A percentile compares a stretch with the other conserved stretches of the same genome.
phyloP scores from a whole-genome alignment of 2,797 vertebrate species.

The Sebastiscus tertius region DNA sequence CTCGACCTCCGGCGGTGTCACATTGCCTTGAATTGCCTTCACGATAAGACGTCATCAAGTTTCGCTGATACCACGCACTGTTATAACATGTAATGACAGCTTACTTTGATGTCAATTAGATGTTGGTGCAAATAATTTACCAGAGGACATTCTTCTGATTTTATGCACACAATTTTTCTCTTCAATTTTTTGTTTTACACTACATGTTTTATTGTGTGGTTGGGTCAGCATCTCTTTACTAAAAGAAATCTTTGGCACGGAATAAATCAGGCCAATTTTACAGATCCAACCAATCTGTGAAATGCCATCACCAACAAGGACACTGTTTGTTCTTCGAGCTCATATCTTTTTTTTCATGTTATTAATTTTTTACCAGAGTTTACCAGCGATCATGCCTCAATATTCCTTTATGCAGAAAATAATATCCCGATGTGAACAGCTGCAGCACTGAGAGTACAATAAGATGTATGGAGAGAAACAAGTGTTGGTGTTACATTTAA shows the following conservation, averaged over 20 bases:
- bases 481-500: background rate
- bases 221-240: background rate
- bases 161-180: background rate
- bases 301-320: background rate
- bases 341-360: background rate
- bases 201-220: constrained; percentile 3
- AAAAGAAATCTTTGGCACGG: background rate
- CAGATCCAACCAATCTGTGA: background rate
- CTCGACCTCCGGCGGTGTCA: background rate
- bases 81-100: constrained; percentile 15
- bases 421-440: background rate
- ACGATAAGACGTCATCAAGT: background rate
- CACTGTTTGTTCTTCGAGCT: background rate
- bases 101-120: background rate
- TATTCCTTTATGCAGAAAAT: background rate
- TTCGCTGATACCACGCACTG: constrained; percentile 11
- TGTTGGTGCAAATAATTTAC: constrained; percentile 7
- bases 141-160: background rate
- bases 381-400: background rate
- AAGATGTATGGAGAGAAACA: background rate
- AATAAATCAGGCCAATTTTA: background rate
- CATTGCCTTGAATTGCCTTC: constrained; percentile 16
- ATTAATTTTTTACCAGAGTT: background rate
- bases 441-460: background rate
- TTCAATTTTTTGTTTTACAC: background rate